A percentile compares a stretch with the other conserved stretches of the same genome.
Evolutionary conservation across 2,113 vertebrate species (phyloP).

Genomic region (Hippolais icterina): DNA sequence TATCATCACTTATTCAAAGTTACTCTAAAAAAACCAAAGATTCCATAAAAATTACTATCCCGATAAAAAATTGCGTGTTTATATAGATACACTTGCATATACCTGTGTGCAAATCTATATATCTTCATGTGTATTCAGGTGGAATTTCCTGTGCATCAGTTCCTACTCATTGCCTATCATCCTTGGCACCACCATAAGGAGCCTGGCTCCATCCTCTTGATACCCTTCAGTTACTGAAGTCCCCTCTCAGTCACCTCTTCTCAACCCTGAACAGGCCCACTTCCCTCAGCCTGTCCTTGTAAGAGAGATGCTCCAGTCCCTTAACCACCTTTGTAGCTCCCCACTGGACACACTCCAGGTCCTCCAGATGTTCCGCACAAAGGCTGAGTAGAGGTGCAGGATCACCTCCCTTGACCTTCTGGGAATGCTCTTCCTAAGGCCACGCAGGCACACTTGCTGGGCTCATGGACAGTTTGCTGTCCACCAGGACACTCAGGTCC

Average conservation of each 20-base stretch:
- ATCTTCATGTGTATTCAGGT: not conserved
- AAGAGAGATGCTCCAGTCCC: not conserved
- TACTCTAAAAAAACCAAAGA: not conserved
- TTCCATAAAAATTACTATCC: not conserved
- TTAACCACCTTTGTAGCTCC: not conserved
- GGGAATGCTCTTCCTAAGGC: not conserved
- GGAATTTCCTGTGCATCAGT: not conserved
- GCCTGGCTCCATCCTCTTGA: not conserved
- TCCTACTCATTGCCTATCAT: not conserved
- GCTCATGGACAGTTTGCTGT: not conserved
- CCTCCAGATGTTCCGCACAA: not conserved
- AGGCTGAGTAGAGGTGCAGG: too few relatives aligned
- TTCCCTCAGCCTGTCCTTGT: not conserved
- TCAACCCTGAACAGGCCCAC: not conserved
- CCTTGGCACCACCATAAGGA: not conserved
- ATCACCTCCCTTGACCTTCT: accelerated
- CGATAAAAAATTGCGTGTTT: not conserved
- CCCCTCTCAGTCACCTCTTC: not conserved
- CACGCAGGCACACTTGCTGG: not conserved
- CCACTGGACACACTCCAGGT: not conserved
- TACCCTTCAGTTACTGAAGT: not conserved
- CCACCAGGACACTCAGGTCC: not conserved
- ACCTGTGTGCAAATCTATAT: not conserved
- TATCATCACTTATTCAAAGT: not conserved
- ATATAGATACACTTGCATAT: not conserved